Evolutionary conservation across 2,113 vertebrate genomes (phyloP).

Genomic region (Malurus cyaneus): DNA sequence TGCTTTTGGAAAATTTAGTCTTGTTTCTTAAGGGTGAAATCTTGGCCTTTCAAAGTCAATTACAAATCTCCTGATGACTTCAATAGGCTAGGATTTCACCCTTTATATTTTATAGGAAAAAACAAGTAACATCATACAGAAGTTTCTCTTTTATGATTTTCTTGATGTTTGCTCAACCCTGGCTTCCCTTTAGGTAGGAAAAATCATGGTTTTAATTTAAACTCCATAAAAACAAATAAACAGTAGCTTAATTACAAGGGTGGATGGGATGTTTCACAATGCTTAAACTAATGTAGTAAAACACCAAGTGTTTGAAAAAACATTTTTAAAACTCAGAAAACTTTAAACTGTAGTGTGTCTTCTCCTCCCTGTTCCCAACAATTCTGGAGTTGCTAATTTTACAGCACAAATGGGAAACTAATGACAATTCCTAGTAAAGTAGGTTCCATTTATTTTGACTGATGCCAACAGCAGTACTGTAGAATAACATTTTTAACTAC

Average conservation of each 20-base stretch:
- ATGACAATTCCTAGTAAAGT: conserved; percentile 18
- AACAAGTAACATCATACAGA: conserved; percentile 65
- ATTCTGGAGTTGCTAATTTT: conserved; percentile 57
- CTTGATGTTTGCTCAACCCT: conserved; percentile 59
- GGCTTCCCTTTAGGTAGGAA: conserved; percentile 61
- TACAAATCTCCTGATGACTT: conserved; percentile 61
- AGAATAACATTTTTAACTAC: background rate
- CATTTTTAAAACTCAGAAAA: conserved; percentile 55
- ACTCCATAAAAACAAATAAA: conserved; percentile 65
- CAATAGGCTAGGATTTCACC: conserved; percentile 62
- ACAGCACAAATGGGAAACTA: conserved; percentile 55
- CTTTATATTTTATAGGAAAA: conserved; percentile 65
- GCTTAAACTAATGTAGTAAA: conserved; percentile 54
- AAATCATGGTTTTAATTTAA: conserved; percentile 67
- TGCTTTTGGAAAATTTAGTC: conserved; percentile 33
- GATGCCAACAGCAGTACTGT: background rate
- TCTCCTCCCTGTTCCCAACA: conserved; percentile 50
- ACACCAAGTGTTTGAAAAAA: conserved; percentile 60
- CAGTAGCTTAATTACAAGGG: conserved; percentile 67
- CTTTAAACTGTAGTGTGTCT: conserved; percentile 45
- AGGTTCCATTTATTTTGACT: conserved; percentile 21
- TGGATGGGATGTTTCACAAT: conserved; percentile 58
- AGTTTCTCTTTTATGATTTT: conserved; percentile 65
- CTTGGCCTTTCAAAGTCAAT: conserved; percentile 50
- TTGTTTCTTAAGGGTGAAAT: conserved; percentile 60